A percentile compares a stretch with the other conserved stretches of the same genome.
phyloP scores from a whole-genome alignment of 2,888 invertebrate species.

The Zootermopsis nevadensis region DNA sequence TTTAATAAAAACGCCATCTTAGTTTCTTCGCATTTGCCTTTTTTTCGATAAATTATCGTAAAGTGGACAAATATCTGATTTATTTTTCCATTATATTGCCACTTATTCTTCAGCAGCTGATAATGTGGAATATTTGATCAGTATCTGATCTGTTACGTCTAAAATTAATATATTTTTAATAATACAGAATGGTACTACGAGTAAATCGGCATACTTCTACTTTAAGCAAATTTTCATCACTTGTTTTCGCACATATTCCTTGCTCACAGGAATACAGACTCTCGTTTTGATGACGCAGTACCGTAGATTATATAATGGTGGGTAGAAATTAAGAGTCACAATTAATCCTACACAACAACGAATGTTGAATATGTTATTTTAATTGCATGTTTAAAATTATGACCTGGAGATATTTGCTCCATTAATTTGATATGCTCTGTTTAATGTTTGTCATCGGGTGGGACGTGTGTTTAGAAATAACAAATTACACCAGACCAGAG shows the following conservation, averaged over 20 bases:
- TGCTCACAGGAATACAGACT: neutral
- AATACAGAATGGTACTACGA: too few species aligned
- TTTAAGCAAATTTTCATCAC: neutral
- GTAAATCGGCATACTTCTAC: neutral
- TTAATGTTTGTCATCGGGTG: neutral
- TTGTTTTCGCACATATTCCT: neutral
- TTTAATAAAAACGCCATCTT: too few species aligned
- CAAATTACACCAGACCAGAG: neutral
- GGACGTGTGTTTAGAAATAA: neutral
- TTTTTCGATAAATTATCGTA: too few species aligned
- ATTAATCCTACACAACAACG: neutral
- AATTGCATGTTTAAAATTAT: neutral
- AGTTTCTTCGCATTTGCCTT: too few species aligned
- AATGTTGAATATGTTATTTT: neutral
- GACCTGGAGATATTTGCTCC: neutral
- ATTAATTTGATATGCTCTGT: neutral
- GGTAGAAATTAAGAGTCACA: neutral
- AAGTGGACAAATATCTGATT: too few species aligned
- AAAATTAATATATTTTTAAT: too few species aligned
- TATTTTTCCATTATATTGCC: too few species aligned
- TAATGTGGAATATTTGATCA: too few species aligned
- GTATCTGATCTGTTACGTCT: too few species aligned
- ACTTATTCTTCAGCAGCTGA: too few species aligned
- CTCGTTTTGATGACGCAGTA: neutral
- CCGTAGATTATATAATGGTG: neutral